Evolutionary conservation across 2,888 invertebrate genomes (phyloP).

Genomic region (Eristalis tenax): DNA sequence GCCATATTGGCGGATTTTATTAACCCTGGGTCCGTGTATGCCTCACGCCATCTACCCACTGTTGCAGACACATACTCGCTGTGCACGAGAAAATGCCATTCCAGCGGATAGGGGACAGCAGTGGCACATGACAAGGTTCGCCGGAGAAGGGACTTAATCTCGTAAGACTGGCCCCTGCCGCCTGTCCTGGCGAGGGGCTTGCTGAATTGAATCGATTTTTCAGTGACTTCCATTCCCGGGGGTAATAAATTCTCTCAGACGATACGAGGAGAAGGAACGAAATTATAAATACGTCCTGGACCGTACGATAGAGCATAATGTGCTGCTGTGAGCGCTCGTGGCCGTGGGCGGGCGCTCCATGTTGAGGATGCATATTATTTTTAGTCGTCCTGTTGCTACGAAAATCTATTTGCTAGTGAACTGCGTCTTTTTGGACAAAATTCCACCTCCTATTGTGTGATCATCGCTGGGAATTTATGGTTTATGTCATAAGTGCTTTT

Average conservation of each 20-base stretch:
- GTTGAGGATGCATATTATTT: slow-evolving; percentile 10
- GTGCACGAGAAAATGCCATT: not conserved
- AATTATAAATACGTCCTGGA: not conserved
- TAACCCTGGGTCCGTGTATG: slow-evolving; percentile 26
- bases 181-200: not conserved
- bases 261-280: not conserved
- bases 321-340: not conserved
- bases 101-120: slow-evolving; percentile 4
- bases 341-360: not conserved
- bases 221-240: slow-evolving; percentile 27
- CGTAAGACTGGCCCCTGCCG: slow-evolving; percentile 13
- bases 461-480: slow-evolving; percentile 65
- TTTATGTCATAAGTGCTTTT: slow-evolving; percentile 67
- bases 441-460: slow-evolving; percentile 59
- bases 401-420: slow-evolving; percentile 49
- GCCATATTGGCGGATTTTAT: slow-evolving; percentile 59
- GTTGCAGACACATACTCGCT: not conserved
- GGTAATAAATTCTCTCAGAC: slow-evolving; percentile 47
- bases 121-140: slow-evolving; percentile 20
- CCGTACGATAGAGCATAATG: not conserved
- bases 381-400: slow-evolving; percentile 45
- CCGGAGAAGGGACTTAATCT: slow-evolving; percentile 2
- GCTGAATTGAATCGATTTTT: slow-evolving; percentile 53
- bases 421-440: slow-evolving; percentile 34
- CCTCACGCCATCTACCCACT: not conserved